Evolutionary conservation across 2,113 vertebrate species (phyloP), one percentile per base, ranked within the genome.

Genomic region (Tachycineta bicolor): DNA sequence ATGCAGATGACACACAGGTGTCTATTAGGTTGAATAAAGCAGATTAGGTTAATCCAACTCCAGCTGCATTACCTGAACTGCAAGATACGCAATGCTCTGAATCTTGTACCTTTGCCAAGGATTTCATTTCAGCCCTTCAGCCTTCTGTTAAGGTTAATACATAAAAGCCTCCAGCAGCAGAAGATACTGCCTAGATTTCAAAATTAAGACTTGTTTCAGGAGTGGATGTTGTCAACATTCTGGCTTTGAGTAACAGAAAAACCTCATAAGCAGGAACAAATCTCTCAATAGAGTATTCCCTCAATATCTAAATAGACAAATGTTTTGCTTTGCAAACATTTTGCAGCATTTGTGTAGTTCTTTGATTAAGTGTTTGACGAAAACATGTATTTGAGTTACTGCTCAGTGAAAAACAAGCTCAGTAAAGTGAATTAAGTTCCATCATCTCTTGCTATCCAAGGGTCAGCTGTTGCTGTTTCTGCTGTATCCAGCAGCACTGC

Each of bases 351-450:
- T 85, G 18, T 68, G 75, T 59, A 79, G 82, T 60, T 83, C 82
- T 93, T 85, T 87, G 87, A 83, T 89, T 83, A 87, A 86, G 87
- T 37, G n/a, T 65, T 83, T 83, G 67, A 83, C n/a, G 70, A 75
- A 94, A 91, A 92, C 50, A 55, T 5, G 28, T 60, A 74, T 81
- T 91, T 89, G 50, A 62, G 44, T 34, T 87, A 58, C 87, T n/a
- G 50, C 55, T 90, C 59, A 47, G 37, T 73, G 70, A 74, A 89
- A 86, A 65, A 29, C 59, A 69, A 49, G 60, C 60, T 93, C 69
- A 56, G 75, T 75, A n/a, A 55, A 79, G 71, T 23, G 33, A 85
- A 82, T 76, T 44, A 34, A 46, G 62, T 55, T 90, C 78, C 15
- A 2, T 29, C 81, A 43, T 25, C 74, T 93, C 64, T 50, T 80